phyloP scores from a whole-genome alignment of 2,797 vertebrate species.

The Helarctos malayanus region DNA sequence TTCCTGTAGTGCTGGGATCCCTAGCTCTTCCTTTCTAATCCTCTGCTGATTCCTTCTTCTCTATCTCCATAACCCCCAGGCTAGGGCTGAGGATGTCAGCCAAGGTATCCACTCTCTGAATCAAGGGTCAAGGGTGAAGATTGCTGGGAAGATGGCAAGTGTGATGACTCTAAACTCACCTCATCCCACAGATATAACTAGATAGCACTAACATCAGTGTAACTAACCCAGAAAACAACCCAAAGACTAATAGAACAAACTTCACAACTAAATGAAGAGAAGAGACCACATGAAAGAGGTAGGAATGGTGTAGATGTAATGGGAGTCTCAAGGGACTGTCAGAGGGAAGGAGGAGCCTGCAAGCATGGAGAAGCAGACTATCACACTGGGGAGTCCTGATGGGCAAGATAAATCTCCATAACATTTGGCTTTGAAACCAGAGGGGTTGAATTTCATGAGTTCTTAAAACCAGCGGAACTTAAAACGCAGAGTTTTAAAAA shows the following conservation, averaged over 20 bases:
- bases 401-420: neutral
- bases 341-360: neutral
- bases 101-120: neutral
- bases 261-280: neutral
- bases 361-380: neutral
- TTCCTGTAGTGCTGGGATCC: neutral
- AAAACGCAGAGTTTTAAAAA: neutral
- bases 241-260: neutral
- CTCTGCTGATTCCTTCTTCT: no score
- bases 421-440: neutral
- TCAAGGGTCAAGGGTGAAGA: neutral
- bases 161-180: neutral
- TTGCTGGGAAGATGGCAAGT: neutral
- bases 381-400: neutral
- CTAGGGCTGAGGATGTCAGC: neutral
- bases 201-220: neutral
- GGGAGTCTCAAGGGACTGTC: neutral
- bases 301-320: neutral
- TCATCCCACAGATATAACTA: neutral
- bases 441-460: neutral
- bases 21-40: neutral
- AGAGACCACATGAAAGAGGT: neutral
- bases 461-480: neutral
- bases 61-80: accelerated
- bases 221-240: neutral